Evolutionary conservation across 2,113 vertebrate species (phyloP).

Genomic region (Chlorodrepanis virens): DNA sequence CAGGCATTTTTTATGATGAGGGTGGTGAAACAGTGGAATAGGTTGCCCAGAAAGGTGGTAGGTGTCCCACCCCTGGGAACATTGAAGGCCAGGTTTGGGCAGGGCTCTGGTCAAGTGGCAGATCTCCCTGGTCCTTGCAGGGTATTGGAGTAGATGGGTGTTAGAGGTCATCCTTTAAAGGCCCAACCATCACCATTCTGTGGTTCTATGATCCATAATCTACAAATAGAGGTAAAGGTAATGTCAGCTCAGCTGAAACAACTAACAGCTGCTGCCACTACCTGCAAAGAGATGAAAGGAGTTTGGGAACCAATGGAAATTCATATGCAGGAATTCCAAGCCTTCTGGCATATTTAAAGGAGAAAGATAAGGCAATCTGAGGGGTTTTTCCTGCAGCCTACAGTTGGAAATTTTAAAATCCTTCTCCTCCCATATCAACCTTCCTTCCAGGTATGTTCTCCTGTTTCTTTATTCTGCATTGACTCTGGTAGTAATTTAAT

Average conservation of each 20-base stretch:
- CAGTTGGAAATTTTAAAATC: not conserved
- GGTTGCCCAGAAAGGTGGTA: not conserved
- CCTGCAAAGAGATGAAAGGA: not conserved
- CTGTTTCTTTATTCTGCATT: not conserved
- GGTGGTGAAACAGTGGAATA: not conserved
- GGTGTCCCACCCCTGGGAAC: not conserved
- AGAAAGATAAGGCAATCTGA: not conserved
- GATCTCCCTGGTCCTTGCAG: fast-evolving
- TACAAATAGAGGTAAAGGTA: not conserved
- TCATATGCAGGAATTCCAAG: not conserved
- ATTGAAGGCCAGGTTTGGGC: not conserved
- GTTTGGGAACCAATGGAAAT: not conserved
- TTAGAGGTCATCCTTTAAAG: not conserved
- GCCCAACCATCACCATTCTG: not conserved
- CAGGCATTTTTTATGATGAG: not conserved
- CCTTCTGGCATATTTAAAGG: not conserved
- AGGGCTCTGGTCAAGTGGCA: not conserved
- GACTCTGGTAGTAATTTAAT: not conserved
- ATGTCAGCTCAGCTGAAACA: not conserved
- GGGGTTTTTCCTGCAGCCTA: not conserved
- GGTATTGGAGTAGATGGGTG: not conserved
- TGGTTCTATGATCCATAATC: not conserved
- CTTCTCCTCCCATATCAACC: not conserved
- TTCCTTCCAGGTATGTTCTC: not conserved
- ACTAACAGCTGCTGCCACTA: not conserved